Evolutionary conservation across 2,888 invertebrate species (phyloP).

Genomic region (Theristus sp.): DNA sequence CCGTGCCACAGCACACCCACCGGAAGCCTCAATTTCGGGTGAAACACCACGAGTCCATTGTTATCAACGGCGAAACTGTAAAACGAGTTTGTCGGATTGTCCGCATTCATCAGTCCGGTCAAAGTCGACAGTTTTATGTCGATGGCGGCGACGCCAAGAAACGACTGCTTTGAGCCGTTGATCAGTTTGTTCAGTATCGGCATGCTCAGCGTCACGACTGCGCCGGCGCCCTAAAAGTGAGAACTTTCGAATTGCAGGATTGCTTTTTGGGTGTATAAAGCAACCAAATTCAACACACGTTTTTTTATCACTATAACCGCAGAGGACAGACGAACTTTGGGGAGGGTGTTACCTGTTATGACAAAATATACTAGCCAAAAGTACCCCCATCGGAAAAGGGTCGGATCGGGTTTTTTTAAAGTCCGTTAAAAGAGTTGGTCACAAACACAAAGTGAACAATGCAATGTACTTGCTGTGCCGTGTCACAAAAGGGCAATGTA

Average conservation of each 20-base stretch:
- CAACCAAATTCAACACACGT: too few species aligned
- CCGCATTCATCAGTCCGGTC: neutral
- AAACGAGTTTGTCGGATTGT: neutral
- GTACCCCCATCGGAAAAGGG: too few species aligned
- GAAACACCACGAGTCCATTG: constrained; percentile 24
- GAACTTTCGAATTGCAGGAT: neutral
- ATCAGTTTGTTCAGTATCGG: constrained; percentile 5
- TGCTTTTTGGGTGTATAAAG: too few species aligned
- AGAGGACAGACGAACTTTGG: too few species aligned
- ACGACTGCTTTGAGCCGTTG: constrained; percentile 1
- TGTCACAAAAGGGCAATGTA: too few species aligned
- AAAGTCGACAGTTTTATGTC: constrained; percentile 4
- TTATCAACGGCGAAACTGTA: constrained; percentile 22
- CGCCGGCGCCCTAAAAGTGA: constrained; percentile 1
- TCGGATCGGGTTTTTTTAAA: too few species aligned
- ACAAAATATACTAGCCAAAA: too few species aligned
- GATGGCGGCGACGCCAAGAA: constrained; percentile 8
- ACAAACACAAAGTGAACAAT: too few species aligned
- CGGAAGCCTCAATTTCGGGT: constrained; percentile 19
- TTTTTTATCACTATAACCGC: too few species aligned
- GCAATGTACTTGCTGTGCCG: too few species aligned
- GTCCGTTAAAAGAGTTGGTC: too few species aligned
- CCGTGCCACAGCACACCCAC: constrained; percentile 7
- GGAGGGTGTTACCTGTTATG: too few species aligned
- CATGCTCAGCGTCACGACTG: constrained; percentile 7